Percentiles rank a stretch among this genome's conserved stretches.
These are phyloP conservation scores for Nasua narica DNA, from an alignment of 2,797 vertebrate species.

Conservation along the genomic window DNA sequence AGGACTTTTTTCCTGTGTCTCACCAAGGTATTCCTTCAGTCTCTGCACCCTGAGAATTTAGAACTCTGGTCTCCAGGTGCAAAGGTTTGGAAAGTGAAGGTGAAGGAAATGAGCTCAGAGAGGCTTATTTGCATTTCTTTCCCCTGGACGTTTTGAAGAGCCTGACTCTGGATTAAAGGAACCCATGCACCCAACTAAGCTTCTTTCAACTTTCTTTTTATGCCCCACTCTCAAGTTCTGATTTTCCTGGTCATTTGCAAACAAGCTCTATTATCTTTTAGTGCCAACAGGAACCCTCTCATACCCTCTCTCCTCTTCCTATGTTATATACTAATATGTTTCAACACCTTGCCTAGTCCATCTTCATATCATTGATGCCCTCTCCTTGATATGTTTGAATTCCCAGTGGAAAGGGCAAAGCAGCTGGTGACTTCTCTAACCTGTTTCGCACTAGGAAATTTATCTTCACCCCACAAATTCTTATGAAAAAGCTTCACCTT, in stretches of 20 bases:
- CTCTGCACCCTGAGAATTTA: background rate
- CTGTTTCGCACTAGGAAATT: background rate
- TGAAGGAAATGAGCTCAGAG: background rate
- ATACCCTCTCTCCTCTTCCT: background rate
- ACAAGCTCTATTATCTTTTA: background rate
- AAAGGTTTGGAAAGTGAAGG: background rate
- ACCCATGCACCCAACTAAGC: background rate
- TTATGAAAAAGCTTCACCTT: background rate
- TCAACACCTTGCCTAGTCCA: background rate
- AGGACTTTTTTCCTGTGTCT: background rate
- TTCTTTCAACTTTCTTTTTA: background rate
- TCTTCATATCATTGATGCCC: background rate
- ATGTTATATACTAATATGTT: background rate
- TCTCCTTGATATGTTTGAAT: background rate
- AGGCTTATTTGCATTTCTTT: background rate
- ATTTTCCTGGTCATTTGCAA: slow-evolving; percentile 12
- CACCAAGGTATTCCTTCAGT: background rate
- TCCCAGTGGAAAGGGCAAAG: background rate
- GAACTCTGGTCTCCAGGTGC: background rate
- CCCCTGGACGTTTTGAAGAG: background rate
- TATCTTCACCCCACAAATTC: background rate
- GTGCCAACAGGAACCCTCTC: background rate
- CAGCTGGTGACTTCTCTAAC: background rate
- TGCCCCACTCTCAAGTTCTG: background rate
- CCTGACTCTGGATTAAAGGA: background rate